Conservation (phyloP, 2,888 invertebrate genomes). For the Helicoverpa assulta region DNA sequence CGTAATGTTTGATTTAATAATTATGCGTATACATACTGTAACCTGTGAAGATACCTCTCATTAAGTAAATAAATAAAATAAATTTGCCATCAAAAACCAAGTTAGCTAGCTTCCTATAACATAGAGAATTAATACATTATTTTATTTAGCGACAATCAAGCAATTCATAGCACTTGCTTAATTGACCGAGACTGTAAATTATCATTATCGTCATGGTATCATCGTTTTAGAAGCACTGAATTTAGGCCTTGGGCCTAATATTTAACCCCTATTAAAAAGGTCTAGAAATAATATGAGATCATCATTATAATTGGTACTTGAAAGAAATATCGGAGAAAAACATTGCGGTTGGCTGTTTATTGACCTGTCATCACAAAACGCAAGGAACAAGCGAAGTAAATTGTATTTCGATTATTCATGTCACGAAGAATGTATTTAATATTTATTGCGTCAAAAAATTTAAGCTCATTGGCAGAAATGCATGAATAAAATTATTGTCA, state of each 20-base stretch:
- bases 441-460: too few relatives aligned
- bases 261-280: not conserved
- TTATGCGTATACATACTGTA: too few relatives aligned
- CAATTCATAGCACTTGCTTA: not conserved
- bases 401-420: too few relatives aligned
- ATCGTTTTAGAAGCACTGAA: not conserved
- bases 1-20: too few relatives aligned
- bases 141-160: constrained; percentile 6
- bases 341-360: too few relatives aligned
- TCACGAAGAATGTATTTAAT: too few relatives aligned
- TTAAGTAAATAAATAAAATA: too few relatives aligned
- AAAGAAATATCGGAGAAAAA: not conserved
- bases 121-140: not conserved
- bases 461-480: too few relatives aligned
- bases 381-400: not conserved
- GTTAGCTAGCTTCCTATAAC: not conserved
- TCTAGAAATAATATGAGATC: not conserved
- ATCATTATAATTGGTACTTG: not conserved
- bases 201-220: not conserved
- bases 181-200: not conserved
- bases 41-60: too few relatives aligned
- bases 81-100: not conserved
- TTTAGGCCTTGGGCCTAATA: not conserved
- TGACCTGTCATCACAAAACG: too few relatives aligned
- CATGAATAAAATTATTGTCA: too few relatives aligned